phyloP scores from a whole-genome alignment of 2,888 invertebrate species.

The Diachrysia chrysitis region DNA sequence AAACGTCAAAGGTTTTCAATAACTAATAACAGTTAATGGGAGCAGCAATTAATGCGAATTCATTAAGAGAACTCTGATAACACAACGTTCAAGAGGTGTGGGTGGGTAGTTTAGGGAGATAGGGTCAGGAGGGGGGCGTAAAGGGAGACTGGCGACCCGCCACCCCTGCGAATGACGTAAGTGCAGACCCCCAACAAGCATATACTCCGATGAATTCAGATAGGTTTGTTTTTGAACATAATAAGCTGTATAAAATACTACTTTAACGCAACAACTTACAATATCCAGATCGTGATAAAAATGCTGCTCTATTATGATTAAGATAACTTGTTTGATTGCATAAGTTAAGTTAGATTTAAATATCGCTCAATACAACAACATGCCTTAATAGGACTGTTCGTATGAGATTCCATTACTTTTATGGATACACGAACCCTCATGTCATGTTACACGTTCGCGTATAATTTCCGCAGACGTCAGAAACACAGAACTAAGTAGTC shows the following conservation, averaged over 20 bases:
- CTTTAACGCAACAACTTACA: constrained; percentile 19
- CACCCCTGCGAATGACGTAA: constrained; percentile 67
- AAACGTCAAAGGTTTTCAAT: constrained; percentile 43
- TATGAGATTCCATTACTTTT: neutral
- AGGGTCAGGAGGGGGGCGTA: constrained; percentile 27
- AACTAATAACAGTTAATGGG: constrained; percentile 56
- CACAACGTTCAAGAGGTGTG: constrained; percentile 57
- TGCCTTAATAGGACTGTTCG: neutral
- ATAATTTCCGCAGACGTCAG: constrained; percentile 4
- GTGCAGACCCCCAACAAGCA: constrained; percentile 53
- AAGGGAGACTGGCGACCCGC: constrained; percentile 40
- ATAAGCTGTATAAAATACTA: constrained; percentile 36
- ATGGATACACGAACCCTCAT: neutral
- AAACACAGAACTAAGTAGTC: too few relatives aligned
- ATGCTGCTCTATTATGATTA: constrained; percentile 16
- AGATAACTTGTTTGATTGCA: constrained; percentile 29
- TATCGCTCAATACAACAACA: constrained; percentile 9
- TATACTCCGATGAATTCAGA: constrained; percentile 58
- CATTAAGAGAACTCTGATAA: constrained; percentile 62
- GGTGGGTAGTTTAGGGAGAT: constrained; percentile 42
- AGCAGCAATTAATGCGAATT: constrained; percentile 63
- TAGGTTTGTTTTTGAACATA: constrained; percentile 35
- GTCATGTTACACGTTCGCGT: constrained; percentile 3
- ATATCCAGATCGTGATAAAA: constrained; percentile 12
- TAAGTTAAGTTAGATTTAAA: constrained; percentile 24